phyloP scores from a whole-genome alignment of 2,888 invertebrate genomes.

The Temnothorax ravouxi region DNA sequence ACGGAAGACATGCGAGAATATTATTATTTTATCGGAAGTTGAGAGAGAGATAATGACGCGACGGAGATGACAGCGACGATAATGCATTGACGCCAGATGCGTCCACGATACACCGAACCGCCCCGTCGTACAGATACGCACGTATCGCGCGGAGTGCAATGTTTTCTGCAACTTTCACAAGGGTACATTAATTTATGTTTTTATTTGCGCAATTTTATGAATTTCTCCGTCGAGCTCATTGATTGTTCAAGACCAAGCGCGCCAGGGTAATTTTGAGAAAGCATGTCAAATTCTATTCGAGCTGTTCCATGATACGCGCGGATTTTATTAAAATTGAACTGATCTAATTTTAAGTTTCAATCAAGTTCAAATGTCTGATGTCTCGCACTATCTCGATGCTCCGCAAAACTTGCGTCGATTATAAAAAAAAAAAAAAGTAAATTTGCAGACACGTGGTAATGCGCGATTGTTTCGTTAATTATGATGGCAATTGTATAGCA shows the following conservation, averaged over 20 bases:
- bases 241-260: neutral
- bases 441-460: neutral
- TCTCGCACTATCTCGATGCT: neutral
- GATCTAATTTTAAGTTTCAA: conserved; percentile 1
- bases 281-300: neutral
- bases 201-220: neutral
- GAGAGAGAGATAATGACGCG: conserved; percentile 38
- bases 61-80: conserved; percentile 43
- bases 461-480: neutral
- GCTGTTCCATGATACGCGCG: neutral
- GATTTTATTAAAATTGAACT: conserved; percentile 1
- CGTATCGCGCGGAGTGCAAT: conserved; percentile 13
- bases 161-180: neutral
- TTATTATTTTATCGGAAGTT: conserved; percentile 54
- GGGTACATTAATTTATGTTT: neutral
- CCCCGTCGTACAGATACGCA: neutral
- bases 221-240: neutral
- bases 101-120: conserved; percentile 29
- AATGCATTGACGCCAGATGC: conserved; percentile 46
- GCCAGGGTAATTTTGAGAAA: neutral
- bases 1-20: conserved; percentile 51
- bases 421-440: neutral
- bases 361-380: neutral
- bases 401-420: neutral
- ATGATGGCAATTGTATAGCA: neutral